Base-by-base conservation (phyloP, 2,797 vertebrate species). In the Gephyroberyx darwinii region DNA sequence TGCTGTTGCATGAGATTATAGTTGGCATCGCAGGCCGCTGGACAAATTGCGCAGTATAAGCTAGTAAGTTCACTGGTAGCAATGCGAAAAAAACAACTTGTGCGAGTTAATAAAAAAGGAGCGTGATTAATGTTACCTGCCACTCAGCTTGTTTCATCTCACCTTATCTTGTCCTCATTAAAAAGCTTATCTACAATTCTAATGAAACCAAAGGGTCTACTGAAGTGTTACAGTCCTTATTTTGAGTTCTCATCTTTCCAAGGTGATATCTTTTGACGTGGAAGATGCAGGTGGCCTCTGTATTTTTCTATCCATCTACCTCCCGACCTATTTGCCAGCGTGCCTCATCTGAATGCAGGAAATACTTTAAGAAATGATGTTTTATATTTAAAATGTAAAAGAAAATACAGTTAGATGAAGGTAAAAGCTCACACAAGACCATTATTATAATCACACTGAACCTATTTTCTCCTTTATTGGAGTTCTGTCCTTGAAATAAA, bases 401-500 rank as follows among this genome's bases (percentile, higher is more conserved):
- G 26, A 4, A 45, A 51, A 51, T 10, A 20, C 9, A 4, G 26
- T 13, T 35, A 37, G 2, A 1, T 3, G 50, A 60, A 14, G 2
- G 39, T 13, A 7, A 35, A 43, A 51, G 37, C 53, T 14, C 69
- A 43, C 20, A 26, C 16, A 2, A 8, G 16, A 77, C 52, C 55
- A 78, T 74, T 14, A 39, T 39, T 14, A 39, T 39, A 57, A 70
- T 39, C 19, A 64, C 62, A 59, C 50, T 14, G 4, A 74, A 65
- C 50, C 20, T 10, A 63, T 78, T 75, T 26, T 78, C 67, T 77
- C 52, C 75, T 75, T 80, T 66, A 54, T 57, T 64, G 22, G 22
- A 82, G 74, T 57, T 72, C 57, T 83, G 84, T 81, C 90, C 90
- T 91, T 90, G 88, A 90, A 84, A 84, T 74, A 69, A 84, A 86